Evolutionary conservation across 30 jellyfish, hydroid and myxozoan species (phyloP), one percentile per base, ranked within the genome.

Genomic region (Euphysa ruthae): DNA sequence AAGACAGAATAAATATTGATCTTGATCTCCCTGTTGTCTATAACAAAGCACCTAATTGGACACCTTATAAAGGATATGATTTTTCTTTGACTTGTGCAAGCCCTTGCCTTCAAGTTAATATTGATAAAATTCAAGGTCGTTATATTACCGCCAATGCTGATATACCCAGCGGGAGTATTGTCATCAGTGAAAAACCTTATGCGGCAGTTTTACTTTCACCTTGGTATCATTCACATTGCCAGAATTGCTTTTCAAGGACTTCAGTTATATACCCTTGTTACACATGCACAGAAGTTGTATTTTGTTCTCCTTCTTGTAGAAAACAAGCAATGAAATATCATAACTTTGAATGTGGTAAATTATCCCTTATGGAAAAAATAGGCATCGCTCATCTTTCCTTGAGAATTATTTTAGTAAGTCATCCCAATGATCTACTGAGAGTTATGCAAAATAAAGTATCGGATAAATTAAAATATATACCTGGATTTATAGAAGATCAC

Each of bases 301-400:
- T 56, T 44, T 86, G 96, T 62, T 69, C 91, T 19, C 62, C 13
- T 35, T 27, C 32, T 25, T 86, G 96, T 58, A 70, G 56, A 19
- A 33, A 42, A 31, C 64, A 66, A 6, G 50, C 94, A 4, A 33
- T 61, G 5, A 58, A 22, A 21, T 70, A 66, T 52, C 96, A 86
- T 55, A 32, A 30, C 49, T 63, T 75, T 46, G 96, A 86, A 49
- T 86, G 96, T 69, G 26, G 61, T 6, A 51, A 70, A 24, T 20
- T 68, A 23, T 55, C 31, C 20, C 23, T 66, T 63, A 55, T 86
- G 75, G 83, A 78, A 26, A 63, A 78, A 61, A 27, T 74, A 30
- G 94, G 94, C 10, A 80, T 86, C 27, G 82, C 94, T 5, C 82
- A 61, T 28, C 35, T 86, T 65, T 89, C 94, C 1, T 44, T 75